Conservation (phyloP, 2,113 vertebrate genomes). For the Channa argus region DNA sequence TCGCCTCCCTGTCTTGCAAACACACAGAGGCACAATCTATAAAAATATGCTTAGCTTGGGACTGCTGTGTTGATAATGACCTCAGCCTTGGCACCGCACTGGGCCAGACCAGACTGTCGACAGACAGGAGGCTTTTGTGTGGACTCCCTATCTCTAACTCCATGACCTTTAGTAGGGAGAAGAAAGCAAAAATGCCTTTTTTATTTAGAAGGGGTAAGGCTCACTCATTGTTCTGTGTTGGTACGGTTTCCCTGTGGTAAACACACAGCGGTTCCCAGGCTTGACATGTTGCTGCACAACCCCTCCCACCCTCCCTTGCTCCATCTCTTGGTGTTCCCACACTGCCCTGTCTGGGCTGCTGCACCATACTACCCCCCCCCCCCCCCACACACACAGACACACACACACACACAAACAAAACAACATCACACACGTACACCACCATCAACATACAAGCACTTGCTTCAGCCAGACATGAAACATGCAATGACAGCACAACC, state of each 20-base stretch:
- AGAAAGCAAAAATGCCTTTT: slow-evolving; percentile 70
- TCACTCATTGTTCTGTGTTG: slow-evolving; percentile 89
- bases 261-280: slow-evolving; percentile 91
- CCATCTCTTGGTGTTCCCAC: slow-evolving; percentile 84
- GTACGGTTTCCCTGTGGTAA: slow-evolving; percentile 89
- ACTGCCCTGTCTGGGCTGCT: slow-evolving; percentile 75
- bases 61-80: slow-evolving; percentile 81
- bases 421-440: slow-evolving; percentile 23
- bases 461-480: not conserved
- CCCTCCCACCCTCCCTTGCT: slow-evolving; percentile 56
- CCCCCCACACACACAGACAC: too few relatives aligned
- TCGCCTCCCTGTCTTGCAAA: slow-evolving; percentile 44
- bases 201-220: slow-evolving; percentile 83
- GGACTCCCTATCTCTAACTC: slow-evolving; percentile 81
- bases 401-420: slow-evolving; percentile 10
- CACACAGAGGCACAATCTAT: slow-evolving; percentile 65
- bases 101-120: slow-evolving; percentile 80
- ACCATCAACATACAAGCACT: slow-evolving; percentile 64
- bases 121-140: slow-evolving; percentile 81
- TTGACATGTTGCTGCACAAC: slow-evolving; percentile 72
- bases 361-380: slow-evolving; percentile 41
- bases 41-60: slow-evolving; percentile 80
- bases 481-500: not conserved
- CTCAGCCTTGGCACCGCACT: slow-evolving; percentile 79
- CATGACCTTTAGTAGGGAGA: slow-evolving; percentile 75